Percentiles rank a stretch among this genome's conserved stretches.
Conservation (phyloP, 2,113 vertebrate species). For the Nibea albiflora region DNA sequence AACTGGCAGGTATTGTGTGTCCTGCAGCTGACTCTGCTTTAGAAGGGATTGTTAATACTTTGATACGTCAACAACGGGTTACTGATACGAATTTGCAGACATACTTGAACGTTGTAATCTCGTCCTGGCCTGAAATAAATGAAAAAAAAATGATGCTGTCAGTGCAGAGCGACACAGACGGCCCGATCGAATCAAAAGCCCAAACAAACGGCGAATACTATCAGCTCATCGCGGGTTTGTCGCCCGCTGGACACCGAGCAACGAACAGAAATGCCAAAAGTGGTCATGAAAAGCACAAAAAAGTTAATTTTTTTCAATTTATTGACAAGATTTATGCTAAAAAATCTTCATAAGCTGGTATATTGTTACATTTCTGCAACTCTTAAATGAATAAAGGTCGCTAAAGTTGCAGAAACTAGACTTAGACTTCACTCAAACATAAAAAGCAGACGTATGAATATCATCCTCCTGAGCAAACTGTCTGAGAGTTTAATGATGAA, state of each 20-base stretch:
- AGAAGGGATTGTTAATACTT: background rate
- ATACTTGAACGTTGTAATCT: conserved; percentile 4
- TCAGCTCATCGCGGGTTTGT: background rate
- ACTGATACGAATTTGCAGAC: background rate
- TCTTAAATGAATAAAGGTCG: no score
- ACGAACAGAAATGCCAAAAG: background rate
- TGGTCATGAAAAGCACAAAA: background rate
- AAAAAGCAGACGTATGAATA: background rate
- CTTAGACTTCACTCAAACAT: background rate
- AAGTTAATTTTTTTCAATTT: background rate
- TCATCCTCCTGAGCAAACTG: no score
- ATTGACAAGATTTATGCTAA: background rate
- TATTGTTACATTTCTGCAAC: no score
- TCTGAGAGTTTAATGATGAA: background rate
- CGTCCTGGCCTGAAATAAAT: background rate
- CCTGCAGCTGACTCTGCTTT: conserved; percentile 22
- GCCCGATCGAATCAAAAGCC: no score
- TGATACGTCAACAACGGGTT: background rate
- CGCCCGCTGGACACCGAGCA: background rate
- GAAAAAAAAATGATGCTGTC: no score
- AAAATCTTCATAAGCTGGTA: background rate
- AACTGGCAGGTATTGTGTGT: background rate
- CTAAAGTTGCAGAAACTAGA: background rate
- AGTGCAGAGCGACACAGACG: no score
- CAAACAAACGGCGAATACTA: background rate